Percentiles rank a stretch among this genome's conserved stretches.
phyloP scores from a whole-genome alignment of 1,140 invertebrate species.

The Drosophila carrolli region DNA sequence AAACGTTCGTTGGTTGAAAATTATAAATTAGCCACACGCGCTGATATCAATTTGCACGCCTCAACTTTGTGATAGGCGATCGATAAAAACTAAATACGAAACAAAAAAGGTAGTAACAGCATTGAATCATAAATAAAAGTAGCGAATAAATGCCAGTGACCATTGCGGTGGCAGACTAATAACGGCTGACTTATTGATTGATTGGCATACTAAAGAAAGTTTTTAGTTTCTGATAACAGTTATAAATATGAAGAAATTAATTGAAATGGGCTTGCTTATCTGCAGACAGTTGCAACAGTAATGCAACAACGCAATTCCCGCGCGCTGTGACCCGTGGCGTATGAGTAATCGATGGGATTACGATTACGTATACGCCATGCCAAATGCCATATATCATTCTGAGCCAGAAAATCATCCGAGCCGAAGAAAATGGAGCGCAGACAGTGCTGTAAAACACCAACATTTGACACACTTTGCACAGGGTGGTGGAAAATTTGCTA shows the following conservation, averaged over 20 bases:
- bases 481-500: conserved; percentile 11
- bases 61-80: conserved; percentile 50
- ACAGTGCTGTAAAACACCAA: conserved; percentile 24
- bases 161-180: too few relatives aligned
- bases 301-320: conserved; percentile 29
- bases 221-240: conserved; percentile 16
- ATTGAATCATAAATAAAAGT: conserved; percentile 24
- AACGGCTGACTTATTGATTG: conserved; percentile 15
- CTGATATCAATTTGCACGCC: conserved; percentile 61
- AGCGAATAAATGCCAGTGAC: conserved; percentile 19
- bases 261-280: conserved; percentile 34
- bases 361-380: conserved; percentile 26
- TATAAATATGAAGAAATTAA: conserved; percentile 18
- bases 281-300: background rate
- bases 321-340: conserved; percentile 11
- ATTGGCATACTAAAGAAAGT: conserved; percentile 17
- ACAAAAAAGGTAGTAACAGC: background rate
- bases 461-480: conserved; percentile 30
- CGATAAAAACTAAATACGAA: conserved; percentile 17
- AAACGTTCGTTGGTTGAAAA: conserved; percentile 20
- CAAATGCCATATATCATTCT: background rate
- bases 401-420: background rate
- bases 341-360: conserved; percentile 41
- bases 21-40: conserved; percentile 74
- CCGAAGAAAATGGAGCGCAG: conserved; percentile 14